Conservation (phyloP, 2,797 vertebrate species). For the Harpagifer antarcticus region DNA sequence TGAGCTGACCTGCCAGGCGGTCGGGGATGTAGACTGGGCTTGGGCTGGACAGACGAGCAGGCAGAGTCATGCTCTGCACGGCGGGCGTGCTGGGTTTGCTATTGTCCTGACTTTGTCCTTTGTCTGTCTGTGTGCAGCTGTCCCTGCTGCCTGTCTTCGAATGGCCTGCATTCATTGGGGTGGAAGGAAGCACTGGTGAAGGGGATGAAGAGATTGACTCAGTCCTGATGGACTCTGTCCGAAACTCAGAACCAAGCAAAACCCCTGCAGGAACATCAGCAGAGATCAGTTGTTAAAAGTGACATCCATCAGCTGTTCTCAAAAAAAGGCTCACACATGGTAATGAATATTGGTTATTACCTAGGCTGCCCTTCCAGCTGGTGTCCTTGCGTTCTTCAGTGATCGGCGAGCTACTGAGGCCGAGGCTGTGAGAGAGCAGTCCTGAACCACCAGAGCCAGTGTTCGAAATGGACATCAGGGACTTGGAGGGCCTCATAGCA, state of each 20-base stretch:
- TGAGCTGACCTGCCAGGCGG: conserved; percentile 87
- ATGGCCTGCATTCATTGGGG: conserved; percentile 87
- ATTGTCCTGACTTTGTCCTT: conserved; percentile 86
- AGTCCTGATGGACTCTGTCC: conserved; percentile 86
- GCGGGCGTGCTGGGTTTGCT: conserved; percentile 85
- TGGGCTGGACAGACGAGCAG: conserved; percentile 85
- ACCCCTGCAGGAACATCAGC: conserved; percentile 83
- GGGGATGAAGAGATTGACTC: conserved; percentile 95
- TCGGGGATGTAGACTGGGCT: conserved; percentile 90
- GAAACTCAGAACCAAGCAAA: conserved; percentile 94
- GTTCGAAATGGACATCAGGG: conserved; percentile 97
- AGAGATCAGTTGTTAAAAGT: neutral
- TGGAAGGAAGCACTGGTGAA: conserved; percentile 92
- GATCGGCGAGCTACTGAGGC: conserved; percentile 93
- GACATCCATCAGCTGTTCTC: neutral
- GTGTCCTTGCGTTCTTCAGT: conserved; percentile 94
- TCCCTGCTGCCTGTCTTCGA: conserved; percentile 97
- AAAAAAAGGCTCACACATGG: neutral
- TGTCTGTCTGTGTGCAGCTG: conserved; percentile 97
- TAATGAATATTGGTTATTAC: conserved; percentile 75
- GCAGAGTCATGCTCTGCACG: conserved; percentile 82
- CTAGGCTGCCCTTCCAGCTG: conserved; percentile 97
- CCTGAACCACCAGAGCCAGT: conserved; percentile 87
- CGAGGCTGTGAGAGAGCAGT: conserved; percentile 91
- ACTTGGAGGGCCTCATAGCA: conserved; percentile 97